Percentiles rank a stretch among this genome's conserved stretches.
These are phyloP conservation scores for Bimastos eiseni DNA, from an alignment of 2,888 invertebrate genomes.

Conservation along the genomic window DNA sequence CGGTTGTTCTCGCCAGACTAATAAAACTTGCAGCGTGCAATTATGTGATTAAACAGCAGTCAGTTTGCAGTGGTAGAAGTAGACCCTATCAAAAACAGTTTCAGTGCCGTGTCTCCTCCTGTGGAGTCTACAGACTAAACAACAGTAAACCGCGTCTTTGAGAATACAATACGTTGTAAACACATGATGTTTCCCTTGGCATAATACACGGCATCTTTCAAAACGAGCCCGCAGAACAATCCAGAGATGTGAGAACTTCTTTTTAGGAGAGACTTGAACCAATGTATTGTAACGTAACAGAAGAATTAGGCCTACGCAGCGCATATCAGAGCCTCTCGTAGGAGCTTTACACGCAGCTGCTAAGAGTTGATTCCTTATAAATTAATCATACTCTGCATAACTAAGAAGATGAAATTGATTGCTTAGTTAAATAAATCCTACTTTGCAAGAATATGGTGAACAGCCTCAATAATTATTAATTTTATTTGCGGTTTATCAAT, in stretches of 20 bases:
- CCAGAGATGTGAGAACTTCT: background rate
- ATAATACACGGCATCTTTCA: background rate
- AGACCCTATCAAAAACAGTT: background rate
- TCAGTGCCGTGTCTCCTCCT: background rate
- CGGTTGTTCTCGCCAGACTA: background rate
- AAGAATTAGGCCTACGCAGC: background rate
- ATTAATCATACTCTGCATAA: too few species aligned
- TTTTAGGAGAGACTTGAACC: background rate
- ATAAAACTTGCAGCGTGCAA: background rate
- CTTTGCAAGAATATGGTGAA: too few species aligned
- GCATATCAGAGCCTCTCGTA: too few species aligned
- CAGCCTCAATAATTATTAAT: too few species aligned
- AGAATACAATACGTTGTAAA: background rate
- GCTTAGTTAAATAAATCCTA: too few species aligned
- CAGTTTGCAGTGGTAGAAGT: background rate
- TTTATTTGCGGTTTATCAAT: too few species aligned
- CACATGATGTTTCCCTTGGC: background rate
- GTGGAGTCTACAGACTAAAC: background rate
- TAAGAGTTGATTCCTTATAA: too few species aligned
- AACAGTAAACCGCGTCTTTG: background rate
- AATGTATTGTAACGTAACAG: too few species aligned
- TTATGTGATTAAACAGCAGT: background rate
- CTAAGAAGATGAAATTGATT: too few species aligned
- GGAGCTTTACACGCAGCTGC: too few species aligned
- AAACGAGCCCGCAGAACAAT: background rate